These are phyloP conservation scores for Virgularia gustaviana DNA, from an alignment of 92 coral and sea anemone species.

Conservation along the genomic window DNA sequence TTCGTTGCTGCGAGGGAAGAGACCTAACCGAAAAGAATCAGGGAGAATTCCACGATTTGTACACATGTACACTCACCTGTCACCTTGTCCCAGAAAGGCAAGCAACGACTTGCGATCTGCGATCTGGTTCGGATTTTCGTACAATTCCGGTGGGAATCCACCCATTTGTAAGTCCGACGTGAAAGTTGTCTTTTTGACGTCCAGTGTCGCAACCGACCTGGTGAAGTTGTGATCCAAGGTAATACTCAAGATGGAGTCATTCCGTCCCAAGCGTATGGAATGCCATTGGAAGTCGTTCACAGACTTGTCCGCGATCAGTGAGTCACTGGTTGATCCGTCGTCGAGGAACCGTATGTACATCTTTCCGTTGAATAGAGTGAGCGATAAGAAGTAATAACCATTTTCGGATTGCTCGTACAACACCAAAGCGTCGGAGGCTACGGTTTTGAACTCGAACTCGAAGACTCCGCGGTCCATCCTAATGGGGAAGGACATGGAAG, in stretches of 20 bases:
- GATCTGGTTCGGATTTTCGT: background rate
- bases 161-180: background rate
- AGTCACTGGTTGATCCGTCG: background rate
- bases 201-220: background rate
- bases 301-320: background rate
- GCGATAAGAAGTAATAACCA: background rate
- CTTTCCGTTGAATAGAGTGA: background rate
- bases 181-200: background rate
- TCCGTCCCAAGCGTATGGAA: slow-evolving; percentile 2
- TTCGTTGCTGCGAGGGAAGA: too few species aligned
- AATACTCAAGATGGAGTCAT: background rate
- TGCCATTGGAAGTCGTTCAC: slow-evolving; percentile 24
- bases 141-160: background rate
- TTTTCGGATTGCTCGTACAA: slow-evolving; percentile 17
- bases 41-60: too few species aligned
- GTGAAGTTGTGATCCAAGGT: background rate
- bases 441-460: slow-evolving; percentile 23
- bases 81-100: too few species aligned
- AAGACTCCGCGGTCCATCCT: slow-evolving; percentile 17
- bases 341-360: background rate
- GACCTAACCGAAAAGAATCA: too few species aligned
- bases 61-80: too few species aligned
- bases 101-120: too few species aligned
- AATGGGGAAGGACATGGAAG: background rate
- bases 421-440: background rate